phyloP scores from a whole-genome alignment of 2,888 invertebrate genomes.

The Alloplasta piceator region DNA sequence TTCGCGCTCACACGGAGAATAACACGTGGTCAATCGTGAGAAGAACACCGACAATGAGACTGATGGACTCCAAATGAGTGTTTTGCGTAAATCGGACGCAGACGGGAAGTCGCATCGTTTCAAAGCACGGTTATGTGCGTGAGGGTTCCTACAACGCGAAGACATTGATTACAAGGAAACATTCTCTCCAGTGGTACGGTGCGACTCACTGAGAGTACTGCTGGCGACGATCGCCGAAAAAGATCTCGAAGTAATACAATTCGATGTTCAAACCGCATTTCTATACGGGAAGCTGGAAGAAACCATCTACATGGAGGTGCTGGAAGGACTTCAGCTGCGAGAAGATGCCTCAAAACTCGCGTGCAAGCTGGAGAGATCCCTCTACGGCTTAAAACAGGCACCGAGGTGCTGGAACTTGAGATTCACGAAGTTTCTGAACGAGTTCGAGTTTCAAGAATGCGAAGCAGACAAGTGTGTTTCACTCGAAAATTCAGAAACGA shows the following conservation, averaged over 20 bases:
- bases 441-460: slow-evolving; percentile 16
- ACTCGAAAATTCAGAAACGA: slow-evolving; percentile 2
- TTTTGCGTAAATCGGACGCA: slow-evolving; percentile 54
- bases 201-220: slow-evolving; percentile 49
- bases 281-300: slow-evolving; percentile 63
- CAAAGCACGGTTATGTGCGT: slow-evolving; percentile 43
- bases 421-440: slow-evolving; percentile 14
- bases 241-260: slow-evolving; percentile 61
- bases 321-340: slow-evolving; percentile 33
- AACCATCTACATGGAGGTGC: slow-evolving; percentile 58
- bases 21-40: slow-evolving; percentile 44
- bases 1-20: slow-evolving; percentile 31
- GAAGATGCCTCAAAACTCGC: background rate
- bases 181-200: slow-evolving; percentile 57
- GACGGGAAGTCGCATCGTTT: slow-evolving; percentile 54
- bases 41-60: background rate
- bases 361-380: slow-evolving; percentile 47
- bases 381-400: slow-evolving; percentile 62
- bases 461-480: slow-evolving; percentile 54
- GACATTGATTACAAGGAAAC: slow-evolving; percentile 55
- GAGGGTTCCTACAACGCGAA: slow-evolving; percentile 32
- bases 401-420: slow-evolving; percentile 40
- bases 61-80: slow-evolving; percentile 44
- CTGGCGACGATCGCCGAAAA: slow-evolving; percentile 53
- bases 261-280: slow-evolving; percentile 65